Evolutionary conservation across 2,888 invertebrate genomes (phyloP), one percentile per base, ranked within the genome.

Genomic region (Neuroscelio doddi): DNA sequence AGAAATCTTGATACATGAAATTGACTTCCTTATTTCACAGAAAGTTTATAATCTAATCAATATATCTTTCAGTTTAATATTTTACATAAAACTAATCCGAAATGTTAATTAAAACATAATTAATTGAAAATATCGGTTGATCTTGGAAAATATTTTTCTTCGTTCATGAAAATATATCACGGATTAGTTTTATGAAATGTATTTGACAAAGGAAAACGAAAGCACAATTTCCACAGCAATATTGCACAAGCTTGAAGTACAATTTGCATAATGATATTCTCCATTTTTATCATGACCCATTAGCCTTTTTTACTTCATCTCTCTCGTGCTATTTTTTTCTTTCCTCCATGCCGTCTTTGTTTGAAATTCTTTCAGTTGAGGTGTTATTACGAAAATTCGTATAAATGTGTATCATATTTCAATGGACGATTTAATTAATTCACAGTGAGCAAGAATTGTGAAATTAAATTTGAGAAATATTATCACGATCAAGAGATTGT

Each of bases 251-350:
- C 51, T 59, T 59, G 45, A 51, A 51, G 51, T 39, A 32, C 39
- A 59, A 64, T 64, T 64, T 59, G 46, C 64, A 64, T 64, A 64
- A 64, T 64, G 58, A 47, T 42, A 59, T 50, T 55, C 50, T 47
- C 53, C 53, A 59, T 55, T 64, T 59, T 64, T 59, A 64, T 64
- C 64, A 42, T 47, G 64, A 59, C 41, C 49, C 44, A 61, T 61
- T 59, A 52, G 59, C 61, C 15, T 34, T 61, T 53, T 56, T 49
- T 64, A 57, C 51, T 49, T 55, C 62, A 46, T 52, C 38, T 58
- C 45, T 41, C 46, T 53, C 38, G 46, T 41, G 8, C 27, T 16
- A 3, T 27, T 50, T 30, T 17, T 17, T 44, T 24, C 14, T 15
- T 15, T 50, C 42, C 32, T 12, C 17, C 29, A 5, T 21, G 2